phyloP scores from a whole-genome alignment of 2,888 invertebrate species.

The Alcis repandata region DNA sequence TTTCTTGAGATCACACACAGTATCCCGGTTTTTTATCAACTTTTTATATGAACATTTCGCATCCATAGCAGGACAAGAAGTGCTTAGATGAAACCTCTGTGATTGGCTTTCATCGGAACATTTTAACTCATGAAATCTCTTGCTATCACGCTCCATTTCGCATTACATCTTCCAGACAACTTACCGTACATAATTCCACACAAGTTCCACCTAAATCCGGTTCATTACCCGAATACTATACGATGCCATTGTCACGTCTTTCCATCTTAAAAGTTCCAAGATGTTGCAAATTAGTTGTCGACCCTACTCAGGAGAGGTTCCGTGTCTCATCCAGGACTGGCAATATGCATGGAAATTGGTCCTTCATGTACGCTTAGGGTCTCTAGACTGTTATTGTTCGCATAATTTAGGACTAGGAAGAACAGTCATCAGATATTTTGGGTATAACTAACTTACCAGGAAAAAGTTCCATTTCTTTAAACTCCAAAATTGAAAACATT shows the following conservation, averaged over 20 bases:
- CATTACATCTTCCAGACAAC: not conserved
- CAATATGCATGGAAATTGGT: constrained; percentile 44
- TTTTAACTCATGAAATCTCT: no score
- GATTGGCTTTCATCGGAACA: no score
- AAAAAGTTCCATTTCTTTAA: no score
- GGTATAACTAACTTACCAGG: not conserved
- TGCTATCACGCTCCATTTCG: no score
- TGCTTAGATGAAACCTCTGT: no score
- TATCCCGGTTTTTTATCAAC: no score
- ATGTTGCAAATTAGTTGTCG: constrained; percentile 43
- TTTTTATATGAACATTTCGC: no score
- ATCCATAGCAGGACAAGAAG: no score
- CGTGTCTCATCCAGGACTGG: constrained; percentile 24
- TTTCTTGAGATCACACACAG: no score
- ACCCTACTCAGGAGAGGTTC: constrained; percentile 43
- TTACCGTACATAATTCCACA: not conserved
- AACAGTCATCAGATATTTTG: not conserved
- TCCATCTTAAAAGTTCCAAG: constrained; percentile 42
- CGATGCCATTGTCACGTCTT: constrained; percentile 33
- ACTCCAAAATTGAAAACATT: no score
- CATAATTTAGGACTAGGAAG: not conserved
- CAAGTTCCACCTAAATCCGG: not conserved
- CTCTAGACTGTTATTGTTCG: not conserved
- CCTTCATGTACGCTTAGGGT: constrained; percentile 21
- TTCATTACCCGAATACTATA: constrained; percentile 16